phyloP scores from a whole-genome alignment of 2,113 vertebrate species.

The Typhlomys cinereus region DNA sequence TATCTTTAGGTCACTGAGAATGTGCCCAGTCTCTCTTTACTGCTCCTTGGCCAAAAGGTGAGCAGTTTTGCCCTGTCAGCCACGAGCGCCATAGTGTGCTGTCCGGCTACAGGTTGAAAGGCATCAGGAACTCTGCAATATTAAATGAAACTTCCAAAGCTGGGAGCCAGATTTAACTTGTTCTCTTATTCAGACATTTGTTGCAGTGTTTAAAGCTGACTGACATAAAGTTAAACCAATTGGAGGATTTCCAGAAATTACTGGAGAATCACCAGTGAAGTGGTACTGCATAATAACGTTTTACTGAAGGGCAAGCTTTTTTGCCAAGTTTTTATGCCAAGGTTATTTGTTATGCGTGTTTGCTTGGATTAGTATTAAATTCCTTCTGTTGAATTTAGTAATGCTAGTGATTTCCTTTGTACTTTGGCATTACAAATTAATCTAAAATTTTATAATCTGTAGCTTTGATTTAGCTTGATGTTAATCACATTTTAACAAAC shows the following conservation, averaged over 20 bases:
- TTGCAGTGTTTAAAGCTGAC: background rate
- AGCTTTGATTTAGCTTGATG: slow-evolving; percentile 75
- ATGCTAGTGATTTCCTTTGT: slow-evolving; percentile 76
- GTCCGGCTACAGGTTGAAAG: background rate
- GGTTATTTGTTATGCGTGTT: slow-evolving; percentile 65
- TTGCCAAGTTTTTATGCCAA: slow-evolving; percentile 1
- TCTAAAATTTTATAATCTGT: slow-evolving; percentile 72
- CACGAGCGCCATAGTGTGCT: too few relatives aligned
- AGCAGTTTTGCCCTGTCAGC: background rate
- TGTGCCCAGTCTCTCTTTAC: background rate
- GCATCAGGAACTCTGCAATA: background rate
- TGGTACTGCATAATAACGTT: slow-evolving; percentile 10
- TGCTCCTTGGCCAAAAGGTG: background rate
- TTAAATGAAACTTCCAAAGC: background rate
- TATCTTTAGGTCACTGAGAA: background rate
- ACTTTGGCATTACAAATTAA: slow-evolving; percentile 71
- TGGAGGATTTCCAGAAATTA: slow-evolving; percentile 49
- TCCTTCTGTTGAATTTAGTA: slow-evolving; percentile 73
- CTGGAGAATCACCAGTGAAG: slow-evolving; percentile 41
- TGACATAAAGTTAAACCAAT: background rate
- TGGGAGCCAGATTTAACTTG: background rate
- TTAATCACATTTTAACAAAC: slow-evolving; percentile 75
- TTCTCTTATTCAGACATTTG: background rate
- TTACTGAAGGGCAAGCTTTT: slow-evolving; percentile 27
- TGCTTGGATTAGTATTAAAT: slow-evolving; percentile 78